phyloP scores from a whole-genome alignment of 2,113 vertebrate species.

The Mesocricetus auratus region DNA sequence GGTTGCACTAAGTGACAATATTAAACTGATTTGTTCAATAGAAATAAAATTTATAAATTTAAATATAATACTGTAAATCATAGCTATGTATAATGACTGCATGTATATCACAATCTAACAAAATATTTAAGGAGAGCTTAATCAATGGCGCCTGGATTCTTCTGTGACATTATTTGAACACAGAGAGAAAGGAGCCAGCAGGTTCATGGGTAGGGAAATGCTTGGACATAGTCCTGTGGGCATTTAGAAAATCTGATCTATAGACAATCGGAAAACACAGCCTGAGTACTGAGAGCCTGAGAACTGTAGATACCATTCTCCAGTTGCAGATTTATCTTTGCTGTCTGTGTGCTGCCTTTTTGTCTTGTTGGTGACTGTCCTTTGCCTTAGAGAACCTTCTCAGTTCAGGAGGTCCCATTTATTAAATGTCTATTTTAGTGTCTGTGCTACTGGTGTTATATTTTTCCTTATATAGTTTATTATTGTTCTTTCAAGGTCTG shows the following conservation, averaged over 20 bases:
- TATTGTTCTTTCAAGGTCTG: no score
- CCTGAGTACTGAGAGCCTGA: neutral
- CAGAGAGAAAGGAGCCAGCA: neutral
- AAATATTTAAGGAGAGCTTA: neutral
- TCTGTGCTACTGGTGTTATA: no score
- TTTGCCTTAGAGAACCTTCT: no score
- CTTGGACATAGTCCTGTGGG: rapidly evolving
- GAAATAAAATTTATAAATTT: neutral
- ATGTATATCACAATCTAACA: neutral
- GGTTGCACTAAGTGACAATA: neutral
- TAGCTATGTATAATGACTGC: no score
- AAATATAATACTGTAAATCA: neutral
- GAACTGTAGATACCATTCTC: rapidly evolving
- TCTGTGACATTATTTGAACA: neutral
- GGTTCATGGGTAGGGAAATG: rapidly evolving
- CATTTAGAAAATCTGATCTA: neutral
- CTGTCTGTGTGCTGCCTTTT: no score
- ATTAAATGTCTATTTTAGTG: no score
- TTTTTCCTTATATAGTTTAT: no score
- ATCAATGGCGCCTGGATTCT: neutral
- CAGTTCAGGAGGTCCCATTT: no score
- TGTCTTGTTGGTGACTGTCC: no score
- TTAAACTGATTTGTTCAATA: neutral
- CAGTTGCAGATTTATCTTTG: neutral
- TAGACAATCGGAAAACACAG: neutral